Evolutionary conservation across 2,888 invertebrate genomes (phyloP).

Genomic region (Acheta domesticus): DNA sequence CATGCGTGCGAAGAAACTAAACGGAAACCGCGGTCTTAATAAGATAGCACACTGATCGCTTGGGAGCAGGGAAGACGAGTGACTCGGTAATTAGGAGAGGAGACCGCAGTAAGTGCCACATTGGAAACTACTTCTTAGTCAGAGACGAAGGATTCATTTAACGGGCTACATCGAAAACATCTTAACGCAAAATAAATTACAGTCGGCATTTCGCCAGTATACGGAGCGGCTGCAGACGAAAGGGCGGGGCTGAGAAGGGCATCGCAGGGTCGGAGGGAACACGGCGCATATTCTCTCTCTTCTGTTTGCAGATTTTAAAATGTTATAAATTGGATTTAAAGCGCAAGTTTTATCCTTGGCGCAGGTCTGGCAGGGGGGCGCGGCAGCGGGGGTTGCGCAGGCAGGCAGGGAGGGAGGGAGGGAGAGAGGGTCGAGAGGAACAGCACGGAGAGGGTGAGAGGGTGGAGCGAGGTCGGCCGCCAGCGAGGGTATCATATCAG

Average conservation of each 20-base stretch:
- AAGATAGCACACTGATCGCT: too few relatives aligned
- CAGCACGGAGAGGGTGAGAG: neutral
- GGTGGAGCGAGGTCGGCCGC: neutral
- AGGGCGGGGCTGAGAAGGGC: neutral
- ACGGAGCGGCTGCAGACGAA: neutral
- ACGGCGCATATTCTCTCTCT: neutral
- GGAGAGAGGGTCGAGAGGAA: neutral
- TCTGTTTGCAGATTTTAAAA: constrained; percentile 1
- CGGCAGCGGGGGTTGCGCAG: neutral
- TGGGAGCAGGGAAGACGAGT: too few relatives aligned
- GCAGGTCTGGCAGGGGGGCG: neutral
- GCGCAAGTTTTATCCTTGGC: neutral
- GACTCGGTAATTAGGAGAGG: too few relatives aligned
- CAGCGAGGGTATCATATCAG: constrained; percentile 31
- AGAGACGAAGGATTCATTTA: neutral
- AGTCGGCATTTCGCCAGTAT: neutral
- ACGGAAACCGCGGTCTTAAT: too few relatives aligned
- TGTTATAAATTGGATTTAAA: constrained; percentile 18
- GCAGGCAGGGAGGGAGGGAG: neutral
- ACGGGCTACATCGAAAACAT: neutral
- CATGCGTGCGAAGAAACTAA: too few relatives aligned
- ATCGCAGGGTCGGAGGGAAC: neutral
- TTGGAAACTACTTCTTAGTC: too few relatives aligned
- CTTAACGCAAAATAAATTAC: neutral
- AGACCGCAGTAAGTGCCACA: too few relatives aligned